phyloP scores from a whole-genome alignment of 2,888 invertebrate species.

The Nymphalis urticae region DNA sequence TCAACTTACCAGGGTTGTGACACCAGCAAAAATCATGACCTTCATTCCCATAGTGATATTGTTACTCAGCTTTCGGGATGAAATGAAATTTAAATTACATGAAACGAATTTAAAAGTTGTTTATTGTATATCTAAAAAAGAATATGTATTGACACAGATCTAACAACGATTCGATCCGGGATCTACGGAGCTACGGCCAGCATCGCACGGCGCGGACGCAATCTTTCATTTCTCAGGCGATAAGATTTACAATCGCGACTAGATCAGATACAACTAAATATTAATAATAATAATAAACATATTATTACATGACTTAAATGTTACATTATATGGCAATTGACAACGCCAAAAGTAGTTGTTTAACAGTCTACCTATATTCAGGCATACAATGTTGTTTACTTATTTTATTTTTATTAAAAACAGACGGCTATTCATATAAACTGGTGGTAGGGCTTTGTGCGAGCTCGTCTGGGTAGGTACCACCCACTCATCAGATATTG shows the following conservation, averaged over 20 bases:
- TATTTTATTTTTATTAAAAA: no score
- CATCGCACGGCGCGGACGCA: slow-evolving; percentile 34
- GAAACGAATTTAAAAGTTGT: not conserved
- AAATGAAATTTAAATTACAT: not conserved
- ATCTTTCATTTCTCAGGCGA: slow-evolving; percentile 39
- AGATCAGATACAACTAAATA: slow-evolving; percentile 31
- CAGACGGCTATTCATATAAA: no score
- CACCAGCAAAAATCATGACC: slow-evolving; percentile 28
- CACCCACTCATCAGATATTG: no score
- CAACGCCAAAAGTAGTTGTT: no score
- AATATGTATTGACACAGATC: slow-evolving; percentile 8
- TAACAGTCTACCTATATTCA: no score
- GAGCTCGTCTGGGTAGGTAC: no score
- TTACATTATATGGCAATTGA: no score
- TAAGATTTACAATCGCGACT: slow-evolving; percentile 29
- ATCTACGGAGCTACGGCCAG: slow-evolving; percentile 27
- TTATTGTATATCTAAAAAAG: not conserved
- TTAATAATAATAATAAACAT: not conserved
- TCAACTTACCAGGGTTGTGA: slow-evolving; percentile 28
- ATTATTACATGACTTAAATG: not conserved
- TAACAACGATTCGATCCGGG: slow-evolving; percentile 11
- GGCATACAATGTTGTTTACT: no score
- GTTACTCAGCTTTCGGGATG: not conserved
- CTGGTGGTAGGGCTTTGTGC: no score
- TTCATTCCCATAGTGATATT: slow-evolving; percentile 24